phyloP scores from a whole-genome alignment of 1,140 invertebrate genomes.

The Temnothorax nylanderi region DNA sequence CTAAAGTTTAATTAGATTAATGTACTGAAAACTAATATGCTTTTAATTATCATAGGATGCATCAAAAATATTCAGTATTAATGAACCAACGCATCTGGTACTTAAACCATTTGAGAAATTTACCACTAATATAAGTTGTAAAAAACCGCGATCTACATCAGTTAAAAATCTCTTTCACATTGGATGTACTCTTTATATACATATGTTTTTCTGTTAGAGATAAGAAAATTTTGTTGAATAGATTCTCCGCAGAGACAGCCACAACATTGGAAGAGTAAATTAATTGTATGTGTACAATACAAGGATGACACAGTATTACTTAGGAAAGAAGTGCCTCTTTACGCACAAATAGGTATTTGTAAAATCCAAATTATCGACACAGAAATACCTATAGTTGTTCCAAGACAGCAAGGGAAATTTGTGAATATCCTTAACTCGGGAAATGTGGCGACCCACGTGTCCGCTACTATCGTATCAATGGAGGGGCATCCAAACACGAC shows the following conservation, averaged over 20 bases:
- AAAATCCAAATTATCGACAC: constrained; percentile 78
- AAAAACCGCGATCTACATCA: constrained; percentile 40
- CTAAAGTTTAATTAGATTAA: background rate
- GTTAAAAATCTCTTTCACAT: background rate
- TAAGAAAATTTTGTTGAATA: constrained; percentile 29
- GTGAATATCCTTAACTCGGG: constrained; percentile 77
- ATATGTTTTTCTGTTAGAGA: background rate
- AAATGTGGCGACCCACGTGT: constrained; percentile 66
- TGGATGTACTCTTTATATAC: constrained; percentile 3
- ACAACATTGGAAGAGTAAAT: constrained; percentile 50
- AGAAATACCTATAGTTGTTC: constrained; percentile 73
- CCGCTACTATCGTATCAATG: constrained; percentile 55
- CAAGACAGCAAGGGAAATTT: constrained; percentile 73
- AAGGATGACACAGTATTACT: constrained; percentile 65
- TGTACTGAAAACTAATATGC: constrained; percentile 26
- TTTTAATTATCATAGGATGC: constrained; percentile 50
- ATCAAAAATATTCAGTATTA: constrained; percentile 70
- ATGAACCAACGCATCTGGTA: constrained; percentile 36
- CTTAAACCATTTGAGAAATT: constrained; percentile 57
- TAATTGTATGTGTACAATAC: constrained; percentile 71
- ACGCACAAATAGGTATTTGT: constrained; percentile 73
- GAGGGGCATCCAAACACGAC: constrained; percentile 28
- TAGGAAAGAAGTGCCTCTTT: constrained; percentile 76
- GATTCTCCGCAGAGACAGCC: constrained; percentile 14
- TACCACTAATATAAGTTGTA: constrained; percentile 53